Percentiles rank a stretch among this genome's conserved stretches.
Conservation (phyloP, 2,797 vertebrate genomes). For the Myotis vivesi region DNA sequence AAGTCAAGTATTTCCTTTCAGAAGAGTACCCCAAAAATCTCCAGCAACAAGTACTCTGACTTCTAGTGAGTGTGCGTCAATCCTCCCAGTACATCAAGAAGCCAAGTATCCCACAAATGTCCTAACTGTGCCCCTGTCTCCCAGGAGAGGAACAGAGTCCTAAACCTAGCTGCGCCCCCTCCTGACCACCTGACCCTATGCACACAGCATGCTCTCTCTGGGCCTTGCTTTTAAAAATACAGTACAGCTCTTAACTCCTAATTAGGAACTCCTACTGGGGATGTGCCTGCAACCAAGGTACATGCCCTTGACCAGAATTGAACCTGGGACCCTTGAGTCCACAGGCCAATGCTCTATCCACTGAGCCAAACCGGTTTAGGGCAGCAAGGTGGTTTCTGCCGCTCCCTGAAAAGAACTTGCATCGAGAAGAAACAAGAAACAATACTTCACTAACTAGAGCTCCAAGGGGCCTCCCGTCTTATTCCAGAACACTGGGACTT, state of each 20-base stretch:
- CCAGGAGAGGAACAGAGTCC: neutral
- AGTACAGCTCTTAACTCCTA: neutral
- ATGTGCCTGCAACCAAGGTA: no score
- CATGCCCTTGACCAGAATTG: no score
- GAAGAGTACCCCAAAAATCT: neutral
- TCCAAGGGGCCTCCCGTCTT: neutral
- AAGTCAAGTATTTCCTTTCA: neutral
- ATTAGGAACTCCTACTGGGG: neutral
- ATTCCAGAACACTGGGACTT: neutral
- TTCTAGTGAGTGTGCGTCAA: neutral
- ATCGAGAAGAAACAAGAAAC: neutral
- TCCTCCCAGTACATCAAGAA: neutral
- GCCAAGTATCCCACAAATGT: neutral
- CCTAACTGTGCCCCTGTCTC: neutral
- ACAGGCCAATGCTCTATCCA: no score
- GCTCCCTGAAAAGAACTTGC: neutral
- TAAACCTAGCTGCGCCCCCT: neutral
- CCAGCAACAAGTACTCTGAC: neutral
- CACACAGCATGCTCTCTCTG: neutral
- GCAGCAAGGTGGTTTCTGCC: neutral
- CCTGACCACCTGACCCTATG: neutral
- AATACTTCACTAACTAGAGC: neutral
- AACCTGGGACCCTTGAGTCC: no score
- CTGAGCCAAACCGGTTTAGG: no score
- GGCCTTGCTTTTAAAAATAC: neutral